Base-by-base conservation (phyloP, 2,113 vertebrate species). In the Tachysurus vachellii region DNA sequence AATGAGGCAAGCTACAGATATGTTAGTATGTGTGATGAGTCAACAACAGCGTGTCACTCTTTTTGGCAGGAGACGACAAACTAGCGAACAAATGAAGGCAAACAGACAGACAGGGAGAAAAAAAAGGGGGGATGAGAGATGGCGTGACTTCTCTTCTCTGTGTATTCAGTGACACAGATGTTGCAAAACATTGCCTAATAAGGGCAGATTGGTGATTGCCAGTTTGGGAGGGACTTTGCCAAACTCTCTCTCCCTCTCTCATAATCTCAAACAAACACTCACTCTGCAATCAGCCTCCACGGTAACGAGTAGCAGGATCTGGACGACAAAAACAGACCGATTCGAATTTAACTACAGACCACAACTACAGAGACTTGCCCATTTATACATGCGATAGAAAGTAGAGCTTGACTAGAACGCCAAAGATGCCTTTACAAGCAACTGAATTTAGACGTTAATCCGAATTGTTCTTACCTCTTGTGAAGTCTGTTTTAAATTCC, bases 181-280 rank as follows among this genome's bases (percentile, higher is more conserved):
- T 89, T 91, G 77, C 85, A 91, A 91, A 93, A 94, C 93, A 92
- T 95, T 91, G 53, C 95, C 95, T 92, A 93, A 95, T 94, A 96
- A 92, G 95, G 95, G 90, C 82, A 93, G 62, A 79, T 87, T 83
- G 84, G 70, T 89, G 86, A 89, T 85, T 80, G 85, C 73, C 77
- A 88, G 82, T 68, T 68, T 82, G 76, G 80, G 75, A 85, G 70
- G 42, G 73, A 66, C 36, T 21, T 36, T n/a, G 26, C 71, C 36
- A 31, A 56, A 47, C 62, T 68, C 81, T 36, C 80, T 44, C 17
- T 81, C 57, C 77, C 26, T 42, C 54, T 31, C 4, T 79, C n/a
- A 1, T 66, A 85, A 85, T 86, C 83, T 71, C 61, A 76, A 71
- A 85, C 83, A 57, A 70, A 86, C 83, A 75, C 59, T 61, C 64